These are phyloP conservation scores for Eulithis testata DNA, from an alignment of 2,888 invertebrate genomes.

Conservation along the genomic window DNA sequence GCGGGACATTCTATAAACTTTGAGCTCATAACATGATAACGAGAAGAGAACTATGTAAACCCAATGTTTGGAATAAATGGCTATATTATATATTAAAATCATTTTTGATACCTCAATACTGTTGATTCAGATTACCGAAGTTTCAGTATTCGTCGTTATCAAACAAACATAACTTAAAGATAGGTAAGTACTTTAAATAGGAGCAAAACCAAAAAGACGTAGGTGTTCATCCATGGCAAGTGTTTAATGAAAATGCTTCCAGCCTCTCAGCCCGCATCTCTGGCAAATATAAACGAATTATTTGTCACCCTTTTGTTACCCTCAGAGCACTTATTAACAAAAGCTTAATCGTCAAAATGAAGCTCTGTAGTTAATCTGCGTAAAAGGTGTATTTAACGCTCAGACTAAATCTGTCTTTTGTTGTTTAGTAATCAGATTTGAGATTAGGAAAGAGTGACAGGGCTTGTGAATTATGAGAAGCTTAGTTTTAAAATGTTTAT, in stretches of 20 bases:
- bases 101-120: no score
- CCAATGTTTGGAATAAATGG: not conserved
- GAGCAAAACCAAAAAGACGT: not conserved
- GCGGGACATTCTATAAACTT: no score
- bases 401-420: conserved; percentile 63
- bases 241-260: conserved; percentile 9
- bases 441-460: conserved; percentile 33
- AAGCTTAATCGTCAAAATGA: conserved; percentile 76
- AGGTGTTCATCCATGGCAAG: conserved; percentile 15
- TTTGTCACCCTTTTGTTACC: conserved; percentile 76
- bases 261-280: conserved; percentile 44
- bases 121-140: no score
- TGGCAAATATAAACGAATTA: conserved; percentile 69
- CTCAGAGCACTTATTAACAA: conserved; percentile 71
- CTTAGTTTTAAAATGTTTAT: not conserved
- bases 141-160: no score
- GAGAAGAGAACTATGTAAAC: no score
- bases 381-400: conserved; percentile 66
- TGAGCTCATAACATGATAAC: no score
- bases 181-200: no score
- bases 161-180: no score
- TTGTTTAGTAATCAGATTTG: conserved; percentile 54
- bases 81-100: no score
- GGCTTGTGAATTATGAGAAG: conserved; percentile 15
- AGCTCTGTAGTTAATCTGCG: conserved; percentile 68